phyloP scores from a whole-genome alignment of 2,888 invertebrate species.

The Notodonta ziczac region DNA sequence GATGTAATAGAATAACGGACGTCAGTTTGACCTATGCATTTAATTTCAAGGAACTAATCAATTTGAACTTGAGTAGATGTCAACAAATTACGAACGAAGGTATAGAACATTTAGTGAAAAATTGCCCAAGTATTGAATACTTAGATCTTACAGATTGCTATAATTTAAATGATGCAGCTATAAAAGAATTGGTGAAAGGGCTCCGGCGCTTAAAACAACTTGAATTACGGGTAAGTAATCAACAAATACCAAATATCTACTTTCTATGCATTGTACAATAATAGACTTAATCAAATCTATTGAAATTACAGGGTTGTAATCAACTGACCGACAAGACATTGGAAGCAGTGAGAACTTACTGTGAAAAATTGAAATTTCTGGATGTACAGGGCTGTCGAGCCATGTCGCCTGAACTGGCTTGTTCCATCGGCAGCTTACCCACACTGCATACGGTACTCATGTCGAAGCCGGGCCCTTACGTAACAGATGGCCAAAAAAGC shows the following conservation, averaged over 20 bases:
- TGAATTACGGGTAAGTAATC: slow-evolving; percentile 80
- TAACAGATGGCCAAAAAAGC: slow-evolving; percentile 68
- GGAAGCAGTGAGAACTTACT: slow-evolving; percentile 75
- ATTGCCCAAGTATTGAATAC: slow-evolving; percentile 89
- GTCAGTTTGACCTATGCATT: slow-evolving; percentile 88
- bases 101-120: slow-evolving; percentile 85
- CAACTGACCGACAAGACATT: slow-evolving; percentile 85
- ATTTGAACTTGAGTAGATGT: slow-evolving; percentile 87
- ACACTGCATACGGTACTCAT: slow-evolving; percentile 76
- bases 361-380: slow-evolving; percentile 81
- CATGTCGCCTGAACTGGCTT: slow-evolving; percentile 76
- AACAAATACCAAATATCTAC: not conserved
- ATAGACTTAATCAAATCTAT: not conserved
- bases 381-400: slow-evolving; percentile 84
- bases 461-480: slow-evolving; percentile 77
- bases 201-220: slow-evolving; percentile 82
- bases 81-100: slow-evolving; percentile 88
- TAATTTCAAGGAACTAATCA: slow-evolving; percentile 86
- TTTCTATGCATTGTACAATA: not conserved
- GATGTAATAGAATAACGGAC: slow-evolving; percentile 89
- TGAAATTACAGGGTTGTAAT: slow-evolving; percentile 83
- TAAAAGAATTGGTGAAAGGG: slow-evolving; percentile 63
- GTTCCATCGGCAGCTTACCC: slow-evolving; percentile 64
- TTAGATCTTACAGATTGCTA: slow-evolving; percentile 88
- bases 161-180: slow-evolving; percentile 87